Evolutionary conservation across 2,797 vertebrate species (phyloP), one percentile per base, ranked within the genome.

Genomic region (Brotula barbata): DNA sequence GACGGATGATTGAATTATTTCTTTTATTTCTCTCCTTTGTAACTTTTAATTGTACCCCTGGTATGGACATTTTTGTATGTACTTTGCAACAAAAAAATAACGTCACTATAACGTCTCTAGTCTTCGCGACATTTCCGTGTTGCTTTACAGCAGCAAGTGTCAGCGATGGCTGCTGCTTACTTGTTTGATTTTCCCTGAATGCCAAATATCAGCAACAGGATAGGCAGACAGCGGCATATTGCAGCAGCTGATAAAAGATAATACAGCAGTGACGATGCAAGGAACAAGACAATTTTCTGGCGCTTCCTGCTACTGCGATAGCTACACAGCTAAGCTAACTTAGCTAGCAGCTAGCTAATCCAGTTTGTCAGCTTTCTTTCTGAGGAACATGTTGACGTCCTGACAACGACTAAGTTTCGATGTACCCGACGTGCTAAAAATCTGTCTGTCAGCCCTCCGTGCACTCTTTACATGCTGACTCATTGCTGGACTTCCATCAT

Each of bases 91-190:
- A n/a, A n/a, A n/a, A n/a, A n/a, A n/a, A n/a, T n/a, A n/a, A n/a
- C n/a, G n/a, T n/a, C n/a, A n/a, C n/a, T n/a, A n/a, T n/a, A n/a
- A n/a, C n/a, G n/a, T n/a, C n/a, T n/a, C n/a, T n/a, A n/a, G n/a
- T n/a, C 19, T 6, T 37, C 47, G 31, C 77, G 71, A 86, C 88
- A 88, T 48, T 90, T 89, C 85, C 85, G 84, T 6, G 17, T 23
- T 15, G 37, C 67, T 86, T 88, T 83, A 80, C 88, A 85, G 52
- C 72, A 82, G 57, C 62, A 85, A 85, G 79, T 83, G 85, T 88
- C 78, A 80, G 17, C 49, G 31, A 33, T 64, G 55, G 25, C 13
- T 17, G 28, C 12, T 19, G 68, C 54, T 64, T 58, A 6, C 33
- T 39, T 46, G 15, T 37, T n/a, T 42, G 43, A 58, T 19, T 36